Base-by-base conservation (phyloP, 2,113 vertebrate genomes). In the Suricata suricatta region DNA sequence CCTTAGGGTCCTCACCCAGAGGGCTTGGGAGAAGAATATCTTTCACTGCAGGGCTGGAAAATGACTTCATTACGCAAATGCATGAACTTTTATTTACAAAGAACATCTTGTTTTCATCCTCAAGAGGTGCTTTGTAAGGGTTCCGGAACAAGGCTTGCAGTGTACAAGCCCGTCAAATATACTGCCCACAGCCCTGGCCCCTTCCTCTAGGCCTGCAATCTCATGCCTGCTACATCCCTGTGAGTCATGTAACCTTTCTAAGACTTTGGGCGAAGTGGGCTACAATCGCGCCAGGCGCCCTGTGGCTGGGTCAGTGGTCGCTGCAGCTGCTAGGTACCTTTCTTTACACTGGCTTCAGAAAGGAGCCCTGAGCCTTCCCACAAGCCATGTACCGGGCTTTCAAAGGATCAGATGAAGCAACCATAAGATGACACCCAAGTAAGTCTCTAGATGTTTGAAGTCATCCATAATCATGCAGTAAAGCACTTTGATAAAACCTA, bases 71-170 rank as follows among this genome's bases (percentile, higher is more conserved):
- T 98, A 96, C 98, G 98, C 97, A 98, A 98, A 95, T 98, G 98
- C 98, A 98, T 98, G 99, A 99, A 99, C 99, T 99, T 99, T 98
- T 99, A 99, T 99, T 99, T 99, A 99, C 99, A 99, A 99, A 99
- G 99, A 98, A 80, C 96, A 99, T 98, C 98, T 99, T 99, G 99
- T 99, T 99, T 98, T 98, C 98, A 88, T 95, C 97, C 98, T 99
- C 98, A 99, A 99, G 98, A 98, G 98, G 98, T 98, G 99, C 99
- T 99, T 99, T 99, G 99, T 99, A 96, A 98, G 97, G 96, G 92
- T 72, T 81, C 89, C 25, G 88, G 96, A 99, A 99, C 99, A 99
- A 99, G 99, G 98, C 98, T 96, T 88, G 96, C 98, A 99, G 98
- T 99, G 98, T 98, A 90, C 94, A 97, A 97, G 97, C 0, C 15